A percentile compares a stretch with the other conserved stretches of the same genome.
These are phyloP conservation scores for Oryzias javanicus DNA, from an alignment of 2,113 vertebrate species.

Conservation along the genomic window DNA sequence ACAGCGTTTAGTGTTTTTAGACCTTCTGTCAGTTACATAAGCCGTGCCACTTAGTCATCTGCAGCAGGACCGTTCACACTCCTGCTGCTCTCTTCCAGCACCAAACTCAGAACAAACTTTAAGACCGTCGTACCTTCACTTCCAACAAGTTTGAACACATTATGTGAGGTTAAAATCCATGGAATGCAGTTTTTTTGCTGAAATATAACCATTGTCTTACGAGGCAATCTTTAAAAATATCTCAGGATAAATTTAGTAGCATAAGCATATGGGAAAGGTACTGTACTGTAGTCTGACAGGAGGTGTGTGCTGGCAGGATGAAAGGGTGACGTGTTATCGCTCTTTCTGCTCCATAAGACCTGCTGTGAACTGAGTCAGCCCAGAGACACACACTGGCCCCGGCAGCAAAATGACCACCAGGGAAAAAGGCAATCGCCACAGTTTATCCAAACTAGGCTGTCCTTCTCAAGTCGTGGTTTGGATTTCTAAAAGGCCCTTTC, in stretches of 20 bases:
- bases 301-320: conserved; percentile 42
- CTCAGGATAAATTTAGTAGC: not conserved
- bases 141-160: not conserved
- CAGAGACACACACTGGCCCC: conserved; percentile 43
- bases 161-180: too few relatives aligned
- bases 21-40: conserved; percentile 63
- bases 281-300: conserved; percentile 30
- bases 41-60: conserved; percentile 62
- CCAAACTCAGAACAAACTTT: conserved; percentile 6
- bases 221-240: too few relatives aligned
- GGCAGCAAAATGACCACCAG: conserved; percentile 44
- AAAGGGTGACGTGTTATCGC: conserved; percentile 40
- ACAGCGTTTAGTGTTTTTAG: conserved; percentile 20
- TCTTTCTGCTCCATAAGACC: conserved; percentile 48
- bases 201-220: too few relatives aligned
- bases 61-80: conserved; percentile 40
- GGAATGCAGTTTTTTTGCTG: too few relatives aligned
- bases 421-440: conserved; percentile 20
- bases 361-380: conserved; percentile 65
- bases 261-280: conserved; percentile 10
- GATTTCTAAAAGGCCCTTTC: conserved; percentile 1
- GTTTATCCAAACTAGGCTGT: conserved; percentile 3
- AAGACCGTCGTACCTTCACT: not conserved
- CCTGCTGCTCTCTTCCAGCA: conserved; percentile 53
- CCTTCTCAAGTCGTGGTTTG: conserved; percentile 8